A percentile compares a stretch with the other conserved stretches of the same genome.
These are phyloP conservation scores for Teinopalpus imperialis DNA, from an alignment of 2,888 invertebrate genomes.

Conservation along the genomic window DNA sequence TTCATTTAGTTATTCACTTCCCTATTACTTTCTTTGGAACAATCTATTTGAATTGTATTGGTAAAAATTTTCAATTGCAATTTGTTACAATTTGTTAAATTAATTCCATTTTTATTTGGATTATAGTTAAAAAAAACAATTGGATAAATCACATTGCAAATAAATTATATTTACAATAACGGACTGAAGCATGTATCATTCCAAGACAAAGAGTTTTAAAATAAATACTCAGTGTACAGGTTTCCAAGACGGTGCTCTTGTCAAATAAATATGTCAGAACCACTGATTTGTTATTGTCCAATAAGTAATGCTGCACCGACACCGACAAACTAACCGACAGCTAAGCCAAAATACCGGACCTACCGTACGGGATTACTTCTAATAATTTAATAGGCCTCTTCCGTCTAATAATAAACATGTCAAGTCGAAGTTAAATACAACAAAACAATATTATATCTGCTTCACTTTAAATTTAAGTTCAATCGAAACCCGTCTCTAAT, in stretches of 20 bases:
- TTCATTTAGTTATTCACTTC: conserved; percentile 9
- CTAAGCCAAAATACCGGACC: conserved; percentile 67
- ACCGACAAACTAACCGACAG: conserved; percentile 51
- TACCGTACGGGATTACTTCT: conserved; percentile 67
- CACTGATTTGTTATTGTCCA: conserved; percentile 57
- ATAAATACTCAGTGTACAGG: conserved; percentile 9
- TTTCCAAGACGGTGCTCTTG: conserved; percentile 24
- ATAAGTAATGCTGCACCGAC: conserved; percentile 47
- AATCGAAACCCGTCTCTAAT: conserved; percentile 38
- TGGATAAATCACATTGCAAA: background rate
- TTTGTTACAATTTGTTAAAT: no score
- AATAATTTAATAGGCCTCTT: conserved; percentile 78
- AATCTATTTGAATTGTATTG: conserved; percentile 1
- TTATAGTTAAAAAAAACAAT: no score
- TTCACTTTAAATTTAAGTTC: conserved; percentile 13
- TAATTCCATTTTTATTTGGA: no score
- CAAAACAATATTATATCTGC: conserved; percentile 45
- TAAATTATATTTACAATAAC: background rate
- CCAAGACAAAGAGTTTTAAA: conserved; percentile 22
- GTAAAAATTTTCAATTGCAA: no score
- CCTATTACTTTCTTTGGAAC: conserved; percentile 7
- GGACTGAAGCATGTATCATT: conserved; percentile 1
- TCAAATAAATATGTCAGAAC: conserved; percentile 55
- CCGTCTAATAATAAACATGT: conserved; percentile 78
- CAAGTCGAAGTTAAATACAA: conserved; percentile 69